Evolutionary conservation across 2,113 vertebrate genomes (phyloP).

Genomic region (Ciconia stormi): DNA sequence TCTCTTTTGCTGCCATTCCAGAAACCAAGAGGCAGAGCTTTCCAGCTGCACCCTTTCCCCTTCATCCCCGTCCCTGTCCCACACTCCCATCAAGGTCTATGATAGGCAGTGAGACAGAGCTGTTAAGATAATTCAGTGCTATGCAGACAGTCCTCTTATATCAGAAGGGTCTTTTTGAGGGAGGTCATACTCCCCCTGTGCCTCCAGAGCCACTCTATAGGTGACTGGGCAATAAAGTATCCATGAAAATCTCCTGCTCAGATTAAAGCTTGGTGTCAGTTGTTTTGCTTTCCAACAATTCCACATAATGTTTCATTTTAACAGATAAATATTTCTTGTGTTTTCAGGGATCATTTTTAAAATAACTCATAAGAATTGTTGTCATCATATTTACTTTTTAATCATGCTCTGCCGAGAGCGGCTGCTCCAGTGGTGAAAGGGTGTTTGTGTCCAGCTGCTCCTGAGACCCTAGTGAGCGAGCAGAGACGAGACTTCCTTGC

Average conservation of each 20-base stretch:
- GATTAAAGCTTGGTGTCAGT: background rate
- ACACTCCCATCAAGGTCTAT: background rate
- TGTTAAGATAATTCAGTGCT: background rate
- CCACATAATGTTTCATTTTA: background rate
- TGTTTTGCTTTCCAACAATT: background rate
- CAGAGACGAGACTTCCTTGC: background rate
- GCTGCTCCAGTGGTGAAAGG: background rate
- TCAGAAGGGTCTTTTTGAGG: background rate
- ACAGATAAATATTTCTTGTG: background rate
- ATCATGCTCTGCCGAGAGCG: background rate
- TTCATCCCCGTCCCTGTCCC: background rate
- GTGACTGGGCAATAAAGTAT: background rate
- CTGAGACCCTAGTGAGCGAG: background rate
- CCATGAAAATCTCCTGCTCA: background rate
- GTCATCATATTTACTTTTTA: background rate
- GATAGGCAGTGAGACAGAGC: accelerated
- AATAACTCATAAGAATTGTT: background rate
- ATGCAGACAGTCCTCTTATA: accelerated
- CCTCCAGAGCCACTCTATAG: background rate
- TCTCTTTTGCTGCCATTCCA: background rate
- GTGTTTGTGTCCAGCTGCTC: background rate
- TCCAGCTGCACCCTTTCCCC: background rate
- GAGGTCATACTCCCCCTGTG: background rate
- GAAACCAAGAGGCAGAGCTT: background rate
- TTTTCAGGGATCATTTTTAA: background rate